Evolutionary conservation across 2,888 invertebrate genomes (phyloP).

Genomic region (Ochropleura leucogaster): DNA sequence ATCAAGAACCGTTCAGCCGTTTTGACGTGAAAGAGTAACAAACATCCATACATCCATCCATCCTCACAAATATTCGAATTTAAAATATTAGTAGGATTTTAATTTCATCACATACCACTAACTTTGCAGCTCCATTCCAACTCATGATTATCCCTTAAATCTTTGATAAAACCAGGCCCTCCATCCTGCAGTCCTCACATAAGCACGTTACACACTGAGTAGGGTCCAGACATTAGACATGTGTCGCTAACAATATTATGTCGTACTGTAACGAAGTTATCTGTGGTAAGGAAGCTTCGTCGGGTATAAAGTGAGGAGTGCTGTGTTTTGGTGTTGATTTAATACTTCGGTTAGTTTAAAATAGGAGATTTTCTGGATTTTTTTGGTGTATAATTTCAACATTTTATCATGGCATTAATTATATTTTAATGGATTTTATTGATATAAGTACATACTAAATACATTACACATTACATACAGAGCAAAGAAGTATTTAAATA

Average conservation of each 20-base stretch:
- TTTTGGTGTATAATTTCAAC: too few species aligned
- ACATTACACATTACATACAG: too few species aligned
- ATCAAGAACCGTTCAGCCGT: too few species aligned
- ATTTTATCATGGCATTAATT: too few species aligned
- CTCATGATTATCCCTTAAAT: slow-evolving; percentile 43
- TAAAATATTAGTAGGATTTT: not conserved
- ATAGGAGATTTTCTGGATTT: not conserved
- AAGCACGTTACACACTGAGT: slow-evolving; percentile 54
- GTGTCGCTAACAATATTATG: slow-evolving; percentile 57
- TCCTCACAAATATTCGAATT: too few species aligned
- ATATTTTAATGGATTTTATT: too few species aligned
- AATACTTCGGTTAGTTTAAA: not conserved
- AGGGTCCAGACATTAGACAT: slow-evolving; percentile 61
- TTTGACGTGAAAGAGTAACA: too few species aligned
- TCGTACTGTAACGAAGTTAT: slow-evolving; percentile 51
- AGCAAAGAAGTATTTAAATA: too few species aligned
- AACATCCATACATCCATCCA: too few species aligned
- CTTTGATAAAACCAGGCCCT: slow-evolving; percentile 40
- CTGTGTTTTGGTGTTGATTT: slow-evolving; percentile 13
- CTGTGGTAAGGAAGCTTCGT: slow-evolving; percentile 6
- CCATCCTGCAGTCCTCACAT: slow-evolving; percentile 31
- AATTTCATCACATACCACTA: not conserved
- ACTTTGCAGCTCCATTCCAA: not conserved
- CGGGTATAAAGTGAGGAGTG: not conserved
- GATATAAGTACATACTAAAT: too few species aligned